phyloP scores from a whole-genome alignment of 1,140 invertebrate genomes.

The Achroia grisella region DNA sequence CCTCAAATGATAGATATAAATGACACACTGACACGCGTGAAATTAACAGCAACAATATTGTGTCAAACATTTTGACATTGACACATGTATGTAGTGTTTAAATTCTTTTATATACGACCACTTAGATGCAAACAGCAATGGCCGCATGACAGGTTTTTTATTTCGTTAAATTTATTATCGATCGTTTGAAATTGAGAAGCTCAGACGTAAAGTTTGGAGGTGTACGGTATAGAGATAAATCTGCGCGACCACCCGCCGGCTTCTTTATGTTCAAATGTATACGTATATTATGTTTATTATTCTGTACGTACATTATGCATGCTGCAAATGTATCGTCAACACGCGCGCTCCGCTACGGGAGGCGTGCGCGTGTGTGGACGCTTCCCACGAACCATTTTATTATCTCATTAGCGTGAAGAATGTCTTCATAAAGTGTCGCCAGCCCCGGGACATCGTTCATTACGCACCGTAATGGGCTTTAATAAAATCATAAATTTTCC shows the following conservation, averaged over 20 bases:
- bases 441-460: constrained; percentile 62
- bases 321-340: neutral
- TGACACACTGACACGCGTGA: too few relatives aligned
- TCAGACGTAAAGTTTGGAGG: neutral
- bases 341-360: neutral
- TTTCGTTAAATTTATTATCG: neutral
- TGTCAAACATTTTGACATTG: too few relatives aligned
- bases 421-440: constrained; percentile 65
- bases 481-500: constrained; percentile 49
- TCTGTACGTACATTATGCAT: constrained; percentile 1
- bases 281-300: constrained; percentile 1
- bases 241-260: constrained; percentile 12
- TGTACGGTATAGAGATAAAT: constrained; percentile 6
- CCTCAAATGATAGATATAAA: too few relatives aligned
- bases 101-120: neutral
- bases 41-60: too few relatives aligned
- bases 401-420: constrained; percentile 65
- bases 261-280: constrained; percentile 6
- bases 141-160: neutral
- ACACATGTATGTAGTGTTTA: too few relatives aligned
- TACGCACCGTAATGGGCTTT: constrained; percentile 52
- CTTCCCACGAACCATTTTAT: constrained; percentile 62
- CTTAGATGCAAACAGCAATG: neutral
- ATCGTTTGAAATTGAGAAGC: constrained; percentile 1
- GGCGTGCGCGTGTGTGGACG: constrained; percentile 26